Evolutionary conservation across 2,113 vertebrate genomes (phyloP).

Genomic region (Gnathonemus echidnorhynchus): DNA sequence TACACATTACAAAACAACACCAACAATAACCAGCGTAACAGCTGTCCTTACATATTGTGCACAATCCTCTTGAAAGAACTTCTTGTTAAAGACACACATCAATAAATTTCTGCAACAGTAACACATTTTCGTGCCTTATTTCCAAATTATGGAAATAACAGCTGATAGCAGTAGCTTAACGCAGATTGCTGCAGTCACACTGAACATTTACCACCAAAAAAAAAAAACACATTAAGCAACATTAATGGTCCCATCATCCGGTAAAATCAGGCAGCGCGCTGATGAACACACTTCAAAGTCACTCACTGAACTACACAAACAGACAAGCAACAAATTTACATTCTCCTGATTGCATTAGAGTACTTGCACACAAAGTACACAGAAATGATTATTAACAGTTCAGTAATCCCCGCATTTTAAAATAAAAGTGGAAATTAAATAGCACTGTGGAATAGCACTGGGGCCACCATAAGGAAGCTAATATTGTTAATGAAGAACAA

Average conservation of each 20-base stretch:
- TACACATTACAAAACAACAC: neutral
- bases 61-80: neutral
- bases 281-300: neutral
- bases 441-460: neutral
- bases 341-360: neutral
- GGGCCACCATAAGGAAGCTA: neutral
- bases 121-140: neutral
- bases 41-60: neutral
- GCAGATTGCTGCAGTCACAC: neutral
- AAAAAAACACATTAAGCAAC: neutral
- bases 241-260: neutral
- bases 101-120: neutral
- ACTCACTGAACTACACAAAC: neutral
- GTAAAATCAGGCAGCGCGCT: neutral
- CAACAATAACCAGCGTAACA: neutral
- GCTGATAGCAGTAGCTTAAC: neutral
- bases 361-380: neutral
- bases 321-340: conserved; percentile 30
- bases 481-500: neutral
- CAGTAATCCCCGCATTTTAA: neutral
- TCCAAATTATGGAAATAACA: neutral
- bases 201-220: neutral
- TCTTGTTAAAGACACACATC: neutral
- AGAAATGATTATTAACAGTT: neutral
- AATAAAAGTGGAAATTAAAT: neutral